Percentiles rank a stretch among this genome's conserved stretches.
These are phyloP conservation scores for Elanoides forficatus DNA, from an alignment of 2,113 vertebrate genomes.

Conservation along the genomic window DNA sequence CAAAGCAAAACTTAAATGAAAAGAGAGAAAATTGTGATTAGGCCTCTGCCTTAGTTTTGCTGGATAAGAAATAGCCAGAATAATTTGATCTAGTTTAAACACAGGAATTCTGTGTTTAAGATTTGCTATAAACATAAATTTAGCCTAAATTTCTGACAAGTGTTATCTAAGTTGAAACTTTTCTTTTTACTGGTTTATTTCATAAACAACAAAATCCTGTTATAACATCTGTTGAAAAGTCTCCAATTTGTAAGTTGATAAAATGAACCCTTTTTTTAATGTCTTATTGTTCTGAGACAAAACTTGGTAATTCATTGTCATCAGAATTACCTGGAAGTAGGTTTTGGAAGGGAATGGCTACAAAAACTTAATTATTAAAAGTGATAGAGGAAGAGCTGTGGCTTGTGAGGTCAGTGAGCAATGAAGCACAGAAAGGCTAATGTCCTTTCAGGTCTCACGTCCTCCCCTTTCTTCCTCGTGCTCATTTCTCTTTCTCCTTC, in stretches of 20 bases:
- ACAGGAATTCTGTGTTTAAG: background rate
- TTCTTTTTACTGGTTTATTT: background rate
- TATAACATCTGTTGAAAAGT: background rate
- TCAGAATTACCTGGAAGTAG: background rate
- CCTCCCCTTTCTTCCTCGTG: background rate
- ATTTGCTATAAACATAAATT: background rate
- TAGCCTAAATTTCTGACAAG: background rate
- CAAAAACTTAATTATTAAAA: background rate
- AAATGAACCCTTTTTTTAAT: background rate
- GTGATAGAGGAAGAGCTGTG: background rate
- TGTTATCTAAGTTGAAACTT: background rate
- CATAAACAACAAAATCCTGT: background rate
- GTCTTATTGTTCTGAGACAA: background rate
- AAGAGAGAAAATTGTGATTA: background rate
- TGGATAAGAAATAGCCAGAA: background rate
- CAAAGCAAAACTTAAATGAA: background rate
- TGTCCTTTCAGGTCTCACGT: background rate
- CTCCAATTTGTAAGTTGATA: background rate
- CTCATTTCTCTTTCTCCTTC: background rate
- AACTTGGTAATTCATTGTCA: background rate
- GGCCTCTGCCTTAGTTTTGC: background rate
- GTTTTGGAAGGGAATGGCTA: background rate
- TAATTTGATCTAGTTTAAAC: background rate
- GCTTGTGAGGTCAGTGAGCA: background rate
- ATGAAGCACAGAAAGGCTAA: background rate